Conservation (phyloP, 2,797 vertebrate species). For the Lophotriccus pileatus region DNA sequence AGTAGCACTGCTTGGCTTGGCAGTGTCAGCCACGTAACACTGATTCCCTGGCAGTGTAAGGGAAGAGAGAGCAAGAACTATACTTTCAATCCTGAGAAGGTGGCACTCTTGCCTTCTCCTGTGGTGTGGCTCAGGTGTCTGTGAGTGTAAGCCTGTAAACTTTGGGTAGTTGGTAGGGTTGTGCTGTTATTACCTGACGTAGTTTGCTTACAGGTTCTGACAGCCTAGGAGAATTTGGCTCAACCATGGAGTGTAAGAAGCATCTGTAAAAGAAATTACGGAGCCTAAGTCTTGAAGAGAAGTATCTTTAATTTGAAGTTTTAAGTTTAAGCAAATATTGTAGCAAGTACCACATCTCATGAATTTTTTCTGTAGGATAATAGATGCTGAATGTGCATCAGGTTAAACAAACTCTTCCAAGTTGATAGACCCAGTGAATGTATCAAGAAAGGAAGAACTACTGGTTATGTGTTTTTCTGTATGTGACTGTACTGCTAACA, state of each 20-base stretch:
- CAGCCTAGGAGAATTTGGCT: neutral
- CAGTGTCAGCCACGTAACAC: neutral
- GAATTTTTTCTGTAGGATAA: neutral
- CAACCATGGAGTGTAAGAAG: neutral
- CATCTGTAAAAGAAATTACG: neutral
- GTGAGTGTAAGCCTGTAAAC: neutral
- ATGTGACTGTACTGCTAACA: neutral
- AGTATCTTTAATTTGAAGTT: neutral
- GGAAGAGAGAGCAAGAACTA: neutral
- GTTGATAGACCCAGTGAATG: neutral
- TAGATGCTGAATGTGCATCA: neutral
- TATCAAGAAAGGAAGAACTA: neutral
- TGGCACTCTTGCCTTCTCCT: neutral
- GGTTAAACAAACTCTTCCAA: neutral
- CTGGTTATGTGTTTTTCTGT: neutral
- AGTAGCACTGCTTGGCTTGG: neutral
- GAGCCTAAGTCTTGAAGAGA: neutral
- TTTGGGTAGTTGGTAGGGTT: neutral
- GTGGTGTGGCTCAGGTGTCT: neutral
- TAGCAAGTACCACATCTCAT: neutral
- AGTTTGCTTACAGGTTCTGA: neutral
- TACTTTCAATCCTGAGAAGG: neutral
- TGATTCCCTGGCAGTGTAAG: neutral
- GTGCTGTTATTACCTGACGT: neutral
- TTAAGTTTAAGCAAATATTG: neutral